phyloP scores from a whole-genome alignment of 2,888 invertebrate species.

The Drosophila falleni region DNA sequence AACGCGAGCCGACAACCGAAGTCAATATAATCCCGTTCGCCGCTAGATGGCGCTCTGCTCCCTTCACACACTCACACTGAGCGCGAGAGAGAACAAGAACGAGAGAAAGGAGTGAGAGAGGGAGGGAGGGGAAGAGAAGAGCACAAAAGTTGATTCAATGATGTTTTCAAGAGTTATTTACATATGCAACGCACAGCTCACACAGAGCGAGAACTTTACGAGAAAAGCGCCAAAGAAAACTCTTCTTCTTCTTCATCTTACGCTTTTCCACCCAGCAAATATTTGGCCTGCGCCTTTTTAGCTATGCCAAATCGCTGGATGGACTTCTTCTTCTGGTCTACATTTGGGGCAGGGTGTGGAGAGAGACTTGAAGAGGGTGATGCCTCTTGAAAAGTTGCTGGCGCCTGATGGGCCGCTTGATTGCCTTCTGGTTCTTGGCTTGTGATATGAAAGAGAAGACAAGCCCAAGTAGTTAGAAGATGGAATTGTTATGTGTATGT shows the following conservation, averaged over 20 bases:
- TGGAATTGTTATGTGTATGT: slow-evolving; percentile 32
- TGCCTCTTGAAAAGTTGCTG: slow-evolving; percentile 51
- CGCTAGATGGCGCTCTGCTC: slow-evolving; percentile 36
- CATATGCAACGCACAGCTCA: slow-evolving; percentile 67
- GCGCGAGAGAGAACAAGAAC: no score
- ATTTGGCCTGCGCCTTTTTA: slow-evolving; percentile 58
- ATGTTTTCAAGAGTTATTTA: slow-evolving; percentile 75
- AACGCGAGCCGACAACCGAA: slow-evolving; percentile 50
- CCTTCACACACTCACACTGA: slow-evolving; percentile 15
- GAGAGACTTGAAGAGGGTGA: slow-evolving; percentile 4
- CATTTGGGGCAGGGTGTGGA: not conserved
- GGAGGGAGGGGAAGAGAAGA: slow-evolving; percentile 17
- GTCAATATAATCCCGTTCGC: slow-evolving; percentile 53
- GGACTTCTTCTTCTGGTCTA: slow-evolving; percentile 28
- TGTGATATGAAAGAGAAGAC: slow-evolving; percentile 43
- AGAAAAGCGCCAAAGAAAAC: slow-evolving; percentile 50
- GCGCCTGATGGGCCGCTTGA: slow-evolving; percentile 58
- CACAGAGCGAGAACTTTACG: slow-evolving; percentile 20
- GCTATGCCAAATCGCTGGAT: slow-evolving; percentile 59
- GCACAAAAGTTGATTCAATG: slow-evolving; percentile 69
- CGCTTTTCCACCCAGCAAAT: slow-evolving; percentile 46
- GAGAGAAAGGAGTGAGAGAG: not conserved
- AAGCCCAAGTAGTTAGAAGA: slow-evolving; percentile 41
- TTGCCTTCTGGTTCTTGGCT: slow-evolving; percentile 47
- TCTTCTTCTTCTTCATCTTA: slow-evolving; percentile 28